Percentiles rank a stretch among this genome's conserved stretches.
phyloP scores from a whole-genome alignment of 2,888 invertebrate genomes.

The Acleris emargana region DNA sequence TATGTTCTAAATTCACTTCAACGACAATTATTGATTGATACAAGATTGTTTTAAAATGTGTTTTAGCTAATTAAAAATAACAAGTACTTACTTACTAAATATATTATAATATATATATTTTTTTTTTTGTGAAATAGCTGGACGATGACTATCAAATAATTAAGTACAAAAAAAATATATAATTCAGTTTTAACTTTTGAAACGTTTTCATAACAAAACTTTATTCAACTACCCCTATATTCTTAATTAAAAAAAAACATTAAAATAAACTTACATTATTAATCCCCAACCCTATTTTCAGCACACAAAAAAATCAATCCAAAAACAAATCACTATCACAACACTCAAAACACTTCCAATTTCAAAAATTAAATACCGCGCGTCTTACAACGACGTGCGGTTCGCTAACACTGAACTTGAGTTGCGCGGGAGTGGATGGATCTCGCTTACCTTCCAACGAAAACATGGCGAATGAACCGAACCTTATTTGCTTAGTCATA shows the following conservation, averaged over 20 bases:
- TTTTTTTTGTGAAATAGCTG: not conserved
- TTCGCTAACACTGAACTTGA: slow-evolving; percentile 75
- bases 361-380: slow-evolving; percentile 46
- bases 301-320: slow-evolving; percentile 27
- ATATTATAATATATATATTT: not conserved
- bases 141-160: not conserved
- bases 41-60: too few relatives aligned
- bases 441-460: slow-evolving; percentile 58
- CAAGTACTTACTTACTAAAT: not conserved
- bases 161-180: not conserved
- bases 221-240: too few relatives aligned
- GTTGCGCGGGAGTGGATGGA: slow-evolving; percentile 54
- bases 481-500: not conserved
- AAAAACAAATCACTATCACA: slow-evolving; percentile 47
- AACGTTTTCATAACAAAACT: not conserved
- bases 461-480: not conserved
- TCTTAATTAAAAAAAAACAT: not conserved
- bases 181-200: not conserved
- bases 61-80: too few relatives aligned
- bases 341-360: slow-evolving; percentile 48
- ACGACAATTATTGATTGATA: too few relatives aligned
- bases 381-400: slow-evolving; percentile 56
- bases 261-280: not conserved
- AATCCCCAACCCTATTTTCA: slow-evolving; percentile 9
- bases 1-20: too few relatives aligned